Percentiles rank a stretch among this genome's conserved stretches.
Evolutionary conservation across 2,113 vertebrate species (phyloP).

Genomic region (Antigone vipio): DNA sequence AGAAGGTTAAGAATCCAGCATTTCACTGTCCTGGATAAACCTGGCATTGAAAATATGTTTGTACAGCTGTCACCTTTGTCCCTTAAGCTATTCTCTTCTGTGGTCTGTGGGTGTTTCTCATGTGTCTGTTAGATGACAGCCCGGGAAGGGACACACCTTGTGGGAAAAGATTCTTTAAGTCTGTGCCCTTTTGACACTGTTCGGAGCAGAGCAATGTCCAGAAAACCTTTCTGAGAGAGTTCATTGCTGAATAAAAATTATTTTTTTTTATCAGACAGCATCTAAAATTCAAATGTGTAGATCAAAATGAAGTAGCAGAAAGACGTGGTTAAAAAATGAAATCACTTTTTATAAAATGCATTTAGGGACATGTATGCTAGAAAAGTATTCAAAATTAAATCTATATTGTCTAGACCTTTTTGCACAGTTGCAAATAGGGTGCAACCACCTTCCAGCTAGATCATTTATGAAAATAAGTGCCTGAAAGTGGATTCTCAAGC

Average conservation of each 20-base stretch:
- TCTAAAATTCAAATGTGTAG: background rate
- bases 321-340: background rate
- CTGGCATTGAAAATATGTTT: constrained; percentile 50
- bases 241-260: background rate
- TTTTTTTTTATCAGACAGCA: background rate
- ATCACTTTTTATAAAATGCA: background rate
- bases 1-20: background rate
- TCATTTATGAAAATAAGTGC: background rate
- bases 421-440: background rate
- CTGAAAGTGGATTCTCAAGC: background rate
- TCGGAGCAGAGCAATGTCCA: background rate
- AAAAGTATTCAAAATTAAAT: background rate
- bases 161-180: constrained; percentile 52
- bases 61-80: constrained; percentile 55
- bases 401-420: background rate
- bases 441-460: background rate
- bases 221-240: constrained; percentile 1
- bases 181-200: constrained; percentile 36
- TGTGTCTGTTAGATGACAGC: background rate
- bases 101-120: constrained; percentile 39
- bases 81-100: constrained; percentile 40
- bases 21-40: constrained; percentile 12
- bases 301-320: background rate
- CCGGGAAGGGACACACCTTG: constrained; percentile 50
- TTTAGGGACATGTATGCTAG: background rate